Conservation (phyloP, 2,888 invertebrate genomes). For the Furcula furcula region DNA sequence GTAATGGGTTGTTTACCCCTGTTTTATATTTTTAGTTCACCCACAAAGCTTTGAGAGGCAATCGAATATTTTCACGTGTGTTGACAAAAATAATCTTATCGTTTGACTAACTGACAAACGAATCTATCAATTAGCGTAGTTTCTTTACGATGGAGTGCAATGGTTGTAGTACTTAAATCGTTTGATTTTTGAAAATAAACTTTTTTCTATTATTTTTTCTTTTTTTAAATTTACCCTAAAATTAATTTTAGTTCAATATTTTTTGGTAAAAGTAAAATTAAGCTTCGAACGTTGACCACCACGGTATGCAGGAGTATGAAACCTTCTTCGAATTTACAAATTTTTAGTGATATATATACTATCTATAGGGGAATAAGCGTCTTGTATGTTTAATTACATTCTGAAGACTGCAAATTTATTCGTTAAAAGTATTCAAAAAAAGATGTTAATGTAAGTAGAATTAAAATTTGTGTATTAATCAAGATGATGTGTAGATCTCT, state of each 20-base stretch:
- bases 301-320: conserved; percentile 7
- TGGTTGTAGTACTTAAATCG: conserved; percentile 43
- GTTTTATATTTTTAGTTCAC: conserved; percentile 9
- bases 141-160: conserved; percentile 13
- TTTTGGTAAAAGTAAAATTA: conserved; percentile 8
- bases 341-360: conserved; percentile 25
- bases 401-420: conserved; percentile 48
- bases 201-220: conserved; percentile 33
- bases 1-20: conserved; percentile 9
- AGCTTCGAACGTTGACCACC: conserved; percentile 20
- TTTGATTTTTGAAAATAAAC: conserved; percentile 33
- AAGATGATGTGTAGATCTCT: conserved; percentile 7
- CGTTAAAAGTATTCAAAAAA: conserved; percentile 39
- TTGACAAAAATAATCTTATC: not conserved
- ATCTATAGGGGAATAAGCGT: conserved; percentile 14
- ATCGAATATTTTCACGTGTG: not conserved
- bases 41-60: conserved; percentile 12
- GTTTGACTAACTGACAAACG: not conserved
- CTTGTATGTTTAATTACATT: conserved; percentile 36
- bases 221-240: conserved; percentile 16
- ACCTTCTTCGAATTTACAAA: conserved; percentile 46
- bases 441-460: conserved; percentile 18
- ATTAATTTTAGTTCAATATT: conserved; percentile 4
- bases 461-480: conserved; percentile 8
- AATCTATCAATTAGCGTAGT: conserved; percentile 6